Percentiles rank a stretch among this genome's conserved stretches.
Evolutionary conservation across 2,888 invertebrate genomes (phyloP).

Genomic region (Diaperis boleti): DNA sequence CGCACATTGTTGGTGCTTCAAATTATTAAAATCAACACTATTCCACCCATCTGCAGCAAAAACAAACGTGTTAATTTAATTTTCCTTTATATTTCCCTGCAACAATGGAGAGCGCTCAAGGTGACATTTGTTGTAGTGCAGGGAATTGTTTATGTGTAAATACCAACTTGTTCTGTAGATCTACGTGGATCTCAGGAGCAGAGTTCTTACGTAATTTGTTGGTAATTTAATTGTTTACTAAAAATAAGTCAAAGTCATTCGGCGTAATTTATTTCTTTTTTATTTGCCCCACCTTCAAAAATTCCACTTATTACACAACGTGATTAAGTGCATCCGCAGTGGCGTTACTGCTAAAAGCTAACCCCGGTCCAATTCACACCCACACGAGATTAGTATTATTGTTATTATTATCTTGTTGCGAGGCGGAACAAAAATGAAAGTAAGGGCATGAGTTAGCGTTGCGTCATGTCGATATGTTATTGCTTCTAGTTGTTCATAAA

Average conservation of each 20-base stretch:
- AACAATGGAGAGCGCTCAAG: slow-evolving; percentile 28
- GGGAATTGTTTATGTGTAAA: slow-evolving; percentile 22
- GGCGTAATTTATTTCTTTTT: slow-evolving; percentile 27
- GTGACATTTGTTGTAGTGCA: slow-evolving; percentile 30
- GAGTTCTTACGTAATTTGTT: slow-evolving; percentile 33
- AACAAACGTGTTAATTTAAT: slow-evolving; percentile 24
- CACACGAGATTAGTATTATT: slow-evolving; percentile 10
- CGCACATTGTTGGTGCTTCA: slow-evolving; percentile 13
- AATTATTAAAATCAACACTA: slow-evolving; percentile 5
- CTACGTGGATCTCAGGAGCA: neutral
- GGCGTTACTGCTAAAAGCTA: slow-evolving; percentile 20
- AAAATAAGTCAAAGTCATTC: slow-evolving; percentile 35
- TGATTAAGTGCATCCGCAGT: slow-evolving; percentile 20
- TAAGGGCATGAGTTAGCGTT: no score
- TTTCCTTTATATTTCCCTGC: slow-evolving; percentile 15
- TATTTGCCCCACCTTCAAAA: slow-evolving; percentile 13
- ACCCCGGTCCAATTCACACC: slow-evolving; percentile 14
- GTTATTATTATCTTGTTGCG: slow-evolving; percentile 5
- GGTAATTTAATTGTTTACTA: slow-evolving; percentile 37
- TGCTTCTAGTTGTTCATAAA: no score
- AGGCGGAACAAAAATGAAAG: neutral
- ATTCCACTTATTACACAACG: slow-evolving; percentile 12
- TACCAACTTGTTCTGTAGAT: slow-evolving; percentile 16
- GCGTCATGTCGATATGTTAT: no score
- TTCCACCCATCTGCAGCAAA: neutral